A percentile compares a stretch with the other conserved stretches of the same genome.
Conservation (phyloP, 2,113 vertebrate genomes). For the Chaenogobius annularis region DNA sequence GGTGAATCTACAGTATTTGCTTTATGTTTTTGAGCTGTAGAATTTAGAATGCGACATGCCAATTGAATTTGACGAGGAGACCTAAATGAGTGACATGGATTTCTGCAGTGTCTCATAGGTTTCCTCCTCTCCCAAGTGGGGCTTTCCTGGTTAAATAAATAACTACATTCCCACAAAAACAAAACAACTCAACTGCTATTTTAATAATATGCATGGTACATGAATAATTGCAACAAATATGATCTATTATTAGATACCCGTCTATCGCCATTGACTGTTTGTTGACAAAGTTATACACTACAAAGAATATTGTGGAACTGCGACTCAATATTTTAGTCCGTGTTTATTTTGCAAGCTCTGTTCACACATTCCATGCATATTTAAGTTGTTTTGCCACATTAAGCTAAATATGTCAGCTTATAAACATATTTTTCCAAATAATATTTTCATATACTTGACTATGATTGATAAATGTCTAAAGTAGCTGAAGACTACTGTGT, state of each 20-base stretch:
- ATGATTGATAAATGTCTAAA: not conserved
- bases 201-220: not conserved
- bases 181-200: not conserved
- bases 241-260: not conserved
- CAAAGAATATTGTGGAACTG: not conserved
- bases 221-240: not conserved
- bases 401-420: not conserved
- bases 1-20: not conserved
- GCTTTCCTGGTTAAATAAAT: not conserved
- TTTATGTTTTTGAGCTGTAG: not conserved
- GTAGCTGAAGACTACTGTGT: not conserved
- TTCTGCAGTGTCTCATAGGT: not conserved
- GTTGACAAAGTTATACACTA: not conserved
- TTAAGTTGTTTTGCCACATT: not conserved
- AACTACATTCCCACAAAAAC: not conserved
- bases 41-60: not conserved
- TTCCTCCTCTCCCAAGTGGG: not conserved
- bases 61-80: not conserved
- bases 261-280: not conserved
- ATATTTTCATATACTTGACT: not conserved
- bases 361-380: not conserved
- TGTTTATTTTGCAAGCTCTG: not conserved
- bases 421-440: not conserved
- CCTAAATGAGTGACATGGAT: not conserved
- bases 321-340: not conserved